phyloP scores from a whole-genome alignment of 2,888 invertebrate species.

The Chydorus sphaericus region DNA sequence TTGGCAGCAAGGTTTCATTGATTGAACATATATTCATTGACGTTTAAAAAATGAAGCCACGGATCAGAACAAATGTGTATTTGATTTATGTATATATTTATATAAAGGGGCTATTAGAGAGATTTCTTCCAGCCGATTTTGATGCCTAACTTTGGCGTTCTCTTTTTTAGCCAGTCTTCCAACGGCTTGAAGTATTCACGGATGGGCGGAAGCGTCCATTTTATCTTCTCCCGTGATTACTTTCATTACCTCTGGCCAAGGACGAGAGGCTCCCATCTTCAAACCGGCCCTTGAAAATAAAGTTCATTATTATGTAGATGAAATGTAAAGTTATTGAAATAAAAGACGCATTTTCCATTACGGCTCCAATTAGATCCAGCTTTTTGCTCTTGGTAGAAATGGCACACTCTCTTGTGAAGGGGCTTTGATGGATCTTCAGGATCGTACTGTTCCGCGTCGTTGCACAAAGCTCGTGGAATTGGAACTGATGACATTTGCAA shows the following conservation, averaged over 20 bases:
- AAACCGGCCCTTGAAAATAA: slow-evolving; percentile 38
- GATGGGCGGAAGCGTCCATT: slow-evolving; percentile 63
- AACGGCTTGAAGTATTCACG: slow-evolving; percentile 80
- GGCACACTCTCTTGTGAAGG: slow-evolving; percentile 68
- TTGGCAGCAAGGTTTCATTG: no score
- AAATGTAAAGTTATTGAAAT: not conserved
- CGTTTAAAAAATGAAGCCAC: no score
- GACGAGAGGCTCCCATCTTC: slow-evolving; percentile 65
- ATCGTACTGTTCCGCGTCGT: slow-evolving; percentile 64
- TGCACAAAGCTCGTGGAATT: slow-evolving; percentile 75
- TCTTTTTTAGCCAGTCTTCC: slow-evolving; percentile 70
- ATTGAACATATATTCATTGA: no score
- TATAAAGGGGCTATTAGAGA: slow-evolving; percentile 19
- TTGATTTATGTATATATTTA: not conserved
- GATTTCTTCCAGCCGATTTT: slow-evolving; percentile 75
- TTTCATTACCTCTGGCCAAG: slow-evolving; percentile 69
- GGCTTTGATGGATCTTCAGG: slow-evolving; percentile 50
- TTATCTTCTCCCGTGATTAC: slow-evolving; percentile 64
- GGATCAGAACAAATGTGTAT: no score
- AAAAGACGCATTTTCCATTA: slow-evolving; percentile 50
- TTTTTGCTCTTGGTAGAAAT: slow-evolving; percentile 71
- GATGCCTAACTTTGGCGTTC: slow-evolving; percentile 68
- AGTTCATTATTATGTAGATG: not conserved
- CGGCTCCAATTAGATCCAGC: slow-evolving; percentile 71
- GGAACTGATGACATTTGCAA: slow-evolving; percentile 81